Evolutionary conservation across 2,888 invertebrate genomes (phyloP).

Genomic region (Drosophila kuntzei): DNA sequence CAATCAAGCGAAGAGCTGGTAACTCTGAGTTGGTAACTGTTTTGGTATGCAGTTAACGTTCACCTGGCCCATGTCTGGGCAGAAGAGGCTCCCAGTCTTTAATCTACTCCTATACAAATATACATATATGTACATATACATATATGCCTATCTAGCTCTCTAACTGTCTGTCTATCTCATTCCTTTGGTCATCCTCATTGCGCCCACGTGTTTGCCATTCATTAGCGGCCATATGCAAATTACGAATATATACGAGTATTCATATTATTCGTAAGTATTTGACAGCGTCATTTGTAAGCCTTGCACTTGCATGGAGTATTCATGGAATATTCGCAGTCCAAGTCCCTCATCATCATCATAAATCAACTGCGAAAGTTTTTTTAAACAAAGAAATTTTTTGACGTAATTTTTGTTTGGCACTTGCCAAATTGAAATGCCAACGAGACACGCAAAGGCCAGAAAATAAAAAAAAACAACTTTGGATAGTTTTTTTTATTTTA

Average conservation of each 20-base stretch:
- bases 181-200: conserved; percentile 30
- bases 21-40: conserved; percentile 30
- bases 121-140: too few species aligned
- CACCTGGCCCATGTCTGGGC: conserved; percentile 34
- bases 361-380: conserved; percentile 72
- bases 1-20: conserved; percentile 60
- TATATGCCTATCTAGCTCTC: conserved; percentile 1
- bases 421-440: conserved; percentile 68
- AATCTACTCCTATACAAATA: conserved; percentile 25
- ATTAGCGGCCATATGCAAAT: conserved; percentile 68
- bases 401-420: conserved; percentile 55
- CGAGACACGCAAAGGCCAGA: conserved; percentile 56
- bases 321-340: background rate
- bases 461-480: conserved; percentile 17
- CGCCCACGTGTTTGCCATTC: conserved; percentile 64
- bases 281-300: conserved; percentile 62
- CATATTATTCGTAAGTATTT: conserved; percentile 18
- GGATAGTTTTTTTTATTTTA: conserved; percentile 4
- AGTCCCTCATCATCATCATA: conserved; percentile 38
- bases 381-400: conserved; percentile 43
- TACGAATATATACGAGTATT: background rate
- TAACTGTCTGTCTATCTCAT: background rate
- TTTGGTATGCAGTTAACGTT: conserved; percentile 55
- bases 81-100: conserved; percentile 9
- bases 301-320: conserved; percentile 62